Conservation (phyloP, 2,888 invertebrate species). For the Monochamus alternatus region DNA sequence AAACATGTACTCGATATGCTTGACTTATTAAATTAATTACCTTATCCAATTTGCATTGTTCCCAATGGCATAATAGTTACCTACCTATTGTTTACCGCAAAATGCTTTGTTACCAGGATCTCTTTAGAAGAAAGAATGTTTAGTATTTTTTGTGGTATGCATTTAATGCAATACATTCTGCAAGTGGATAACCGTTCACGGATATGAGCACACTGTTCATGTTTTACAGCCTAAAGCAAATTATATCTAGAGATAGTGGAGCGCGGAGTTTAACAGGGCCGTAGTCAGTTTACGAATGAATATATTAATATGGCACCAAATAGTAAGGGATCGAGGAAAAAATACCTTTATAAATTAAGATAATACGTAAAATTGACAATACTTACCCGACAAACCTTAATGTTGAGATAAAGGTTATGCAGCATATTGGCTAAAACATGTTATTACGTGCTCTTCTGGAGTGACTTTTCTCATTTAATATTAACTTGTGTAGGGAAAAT, state of each 20-base stretch:
- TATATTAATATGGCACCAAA: too few species aligned
- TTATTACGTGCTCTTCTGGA: too few species aligned
- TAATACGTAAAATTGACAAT: too few species aligned
- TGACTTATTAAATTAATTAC: neutral
- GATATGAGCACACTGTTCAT: neutral
- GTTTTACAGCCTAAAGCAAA: neutral
- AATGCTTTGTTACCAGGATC: slow-evolving; percentile 2
- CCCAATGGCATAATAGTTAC: neutral
- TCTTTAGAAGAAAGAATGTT: neutral
- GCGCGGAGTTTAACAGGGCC: too few species aligned
- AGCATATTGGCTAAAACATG: too few species aligned
- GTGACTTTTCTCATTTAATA: too few species aligned
- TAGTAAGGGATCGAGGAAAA: too few species aligned
- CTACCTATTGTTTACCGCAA: neutral
- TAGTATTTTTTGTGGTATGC: neutral
- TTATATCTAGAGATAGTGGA: neutral
- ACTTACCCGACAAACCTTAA: too few species aligned
- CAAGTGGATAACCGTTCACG: neutral
- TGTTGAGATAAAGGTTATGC: too few species aligned
- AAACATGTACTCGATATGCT: neutral
- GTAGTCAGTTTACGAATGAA: too few species aligned
- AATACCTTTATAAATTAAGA: too few species aligned
- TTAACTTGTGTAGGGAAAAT: too few species aligned
- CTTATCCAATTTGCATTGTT: neutral
- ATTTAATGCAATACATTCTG: neutral